Evolutionary conservation across 2,797 vertebrate genomes (phyloP).

Genomic region (Cetoscarus ocellatus): DNA sequence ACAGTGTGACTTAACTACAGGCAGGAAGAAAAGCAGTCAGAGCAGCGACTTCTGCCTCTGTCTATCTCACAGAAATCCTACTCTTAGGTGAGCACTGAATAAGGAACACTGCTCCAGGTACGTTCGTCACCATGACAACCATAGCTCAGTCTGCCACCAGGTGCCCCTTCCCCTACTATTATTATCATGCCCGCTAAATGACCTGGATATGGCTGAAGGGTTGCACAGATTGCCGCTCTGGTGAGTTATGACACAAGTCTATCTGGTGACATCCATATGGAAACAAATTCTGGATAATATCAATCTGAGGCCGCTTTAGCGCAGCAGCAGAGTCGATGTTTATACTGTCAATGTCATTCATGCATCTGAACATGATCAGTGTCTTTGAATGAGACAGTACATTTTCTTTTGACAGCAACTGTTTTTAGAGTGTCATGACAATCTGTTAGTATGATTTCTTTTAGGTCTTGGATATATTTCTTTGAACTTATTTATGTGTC

Average conservation of each 20-base stretch:
- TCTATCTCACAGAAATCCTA: background rate
- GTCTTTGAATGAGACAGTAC: too few relatives aligned
- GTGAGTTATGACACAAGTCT: conserved; percentile 11
- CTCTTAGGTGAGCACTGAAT: conserved; percentile 23
- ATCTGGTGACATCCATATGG: background rate
- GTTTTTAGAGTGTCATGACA: too few relatives aligned
- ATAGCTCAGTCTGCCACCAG: conserved; percentile 15
- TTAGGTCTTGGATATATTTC: too few relatives aligned
- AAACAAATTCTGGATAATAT: background rate
- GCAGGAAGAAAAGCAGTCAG: too few relatives aligned
- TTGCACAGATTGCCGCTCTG: background rate
- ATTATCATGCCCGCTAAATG: conserved; percentile 37
- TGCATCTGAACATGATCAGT: too few relatives aligned
- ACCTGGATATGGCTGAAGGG: conserved; percentile 23
- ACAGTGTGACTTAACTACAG: background rate
- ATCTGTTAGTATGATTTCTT: too few relatives aligned
- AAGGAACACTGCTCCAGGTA: conserved; percentile 23
- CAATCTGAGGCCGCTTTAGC: conserved; percentile 11
- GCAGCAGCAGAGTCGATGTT: conserved; percentile 11
- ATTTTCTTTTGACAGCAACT: too few relatives aligned
- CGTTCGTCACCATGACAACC: conserved; percentile 56
- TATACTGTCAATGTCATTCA: too few relatives aligned
- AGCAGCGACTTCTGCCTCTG: background rate
- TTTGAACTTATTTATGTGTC: too few relatives aligned
- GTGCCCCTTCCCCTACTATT: conserved; percentile 42